Conservation (phyloP, 2,113 vertebrate species). For the Ploceus nigricollis region DNA sequence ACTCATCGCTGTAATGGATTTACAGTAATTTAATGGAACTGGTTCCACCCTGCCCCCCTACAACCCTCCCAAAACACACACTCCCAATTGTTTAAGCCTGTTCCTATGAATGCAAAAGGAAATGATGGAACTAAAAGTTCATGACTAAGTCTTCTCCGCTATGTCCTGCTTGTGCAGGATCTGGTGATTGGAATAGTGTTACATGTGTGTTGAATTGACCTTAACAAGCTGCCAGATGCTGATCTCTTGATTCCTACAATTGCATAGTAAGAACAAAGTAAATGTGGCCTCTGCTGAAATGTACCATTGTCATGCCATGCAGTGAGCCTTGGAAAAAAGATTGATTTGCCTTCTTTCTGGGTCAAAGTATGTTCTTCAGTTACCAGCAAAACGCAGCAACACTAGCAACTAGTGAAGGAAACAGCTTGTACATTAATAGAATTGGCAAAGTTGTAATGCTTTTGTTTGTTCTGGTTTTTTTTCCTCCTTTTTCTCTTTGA, state of each 20-base stretch:
- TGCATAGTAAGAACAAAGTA: not conserved
- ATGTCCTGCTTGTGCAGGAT: not conserved
- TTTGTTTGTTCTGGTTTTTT: not conserved
- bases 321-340: not conserved
- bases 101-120: not conserved
- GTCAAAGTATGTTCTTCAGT: not conserved
- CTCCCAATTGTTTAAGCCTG: not conserved
- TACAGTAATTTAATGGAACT: not conserved
- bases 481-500: constrained; percentile 24
- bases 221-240: not conserved
- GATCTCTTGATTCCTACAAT: not conserved
- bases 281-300: not conserved
- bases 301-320: not conserved
- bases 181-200: not conserved
- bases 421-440: not conserved
- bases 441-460: not conserved
- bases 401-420: not conserved
- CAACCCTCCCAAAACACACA: rapidly evolving
- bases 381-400: not conserved
- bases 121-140: not conserved
- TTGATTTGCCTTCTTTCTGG: not conserved
- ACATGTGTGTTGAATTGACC: not conserved
- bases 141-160: not conserved
- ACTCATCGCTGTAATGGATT: not conserved
- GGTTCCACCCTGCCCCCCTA: rapidly evolving